phyloP scores from a whole-genome alignment of 2,113 vertebrate species.

The Neopipo cinnamomea region DNA sequence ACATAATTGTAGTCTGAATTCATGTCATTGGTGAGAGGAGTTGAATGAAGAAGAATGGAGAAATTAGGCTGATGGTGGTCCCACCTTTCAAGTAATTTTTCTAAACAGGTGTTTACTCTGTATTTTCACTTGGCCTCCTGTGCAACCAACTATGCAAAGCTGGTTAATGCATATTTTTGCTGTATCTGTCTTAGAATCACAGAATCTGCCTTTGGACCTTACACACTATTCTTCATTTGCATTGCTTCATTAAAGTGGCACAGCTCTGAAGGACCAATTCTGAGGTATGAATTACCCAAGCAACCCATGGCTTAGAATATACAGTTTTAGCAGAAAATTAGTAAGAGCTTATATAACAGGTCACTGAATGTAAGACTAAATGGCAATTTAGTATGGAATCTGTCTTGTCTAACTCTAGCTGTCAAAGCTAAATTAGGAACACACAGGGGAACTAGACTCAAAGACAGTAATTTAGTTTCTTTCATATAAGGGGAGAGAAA shows the following conservation, averaged over 20 bases:
- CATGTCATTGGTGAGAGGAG: neutral
- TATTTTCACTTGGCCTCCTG: neutral
- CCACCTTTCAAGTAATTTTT: neutral
- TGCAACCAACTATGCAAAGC: neutral
- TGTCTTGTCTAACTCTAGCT: neutral
- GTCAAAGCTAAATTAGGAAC: constrained; percentile 13
- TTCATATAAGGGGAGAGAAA: neutral
- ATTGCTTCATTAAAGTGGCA: neutral
- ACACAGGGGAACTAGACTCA: neutral
- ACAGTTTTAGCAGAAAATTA: neutral
- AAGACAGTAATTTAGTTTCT: neutral
- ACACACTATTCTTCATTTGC: neutral
- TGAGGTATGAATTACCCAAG: neutral
- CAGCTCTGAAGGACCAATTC: neutral
- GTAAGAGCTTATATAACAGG: neutral
- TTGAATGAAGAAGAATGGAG: neutral
- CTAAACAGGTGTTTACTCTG: neutral
- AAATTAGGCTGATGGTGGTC: neutral
- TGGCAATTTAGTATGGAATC: constrained; percentile 13
- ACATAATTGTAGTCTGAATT: neutral
- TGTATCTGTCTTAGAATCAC: neutral
- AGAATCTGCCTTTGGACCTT: neutral
- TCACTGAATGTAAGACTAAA: constrained; percentile 5
- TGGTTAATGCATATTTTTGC: neutral
- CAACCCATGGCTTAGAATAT: neutral